phyloP scores from a whole-genome alignment of 2,888 invertebrate species.

The Agrotis segetum region DNA sequence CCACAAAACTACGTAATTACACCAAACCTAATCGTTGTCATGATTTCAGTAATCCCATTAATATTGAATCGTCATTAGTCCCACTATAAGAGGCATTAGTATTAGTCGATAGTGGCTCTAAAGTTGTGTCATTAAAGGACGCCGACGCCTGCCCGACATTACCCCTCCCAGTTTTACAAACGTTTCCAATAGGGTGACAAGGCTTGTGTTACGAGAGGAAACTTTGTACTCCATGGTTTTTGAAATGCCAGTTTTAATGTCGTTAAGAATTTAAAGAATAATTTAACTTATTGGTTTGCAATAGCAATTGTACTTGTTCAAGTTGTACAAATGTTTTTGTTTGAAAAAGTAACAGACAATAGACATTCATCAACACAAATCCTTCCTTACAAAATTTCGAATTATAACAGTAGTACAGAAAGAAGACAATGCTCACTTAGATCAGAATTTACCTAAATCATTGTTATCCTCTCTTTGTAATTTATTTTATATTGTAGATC shows the following conservation, averaged over 20 bases:
- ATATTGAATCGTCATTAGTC: constrained; percentile 18
- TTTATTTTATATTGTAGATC: background rate
- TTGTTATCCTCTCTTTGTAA: background rate
- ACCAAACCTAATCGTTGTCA: too few species aligned
- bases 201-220: background rate
- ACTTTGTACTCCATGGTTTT: background rate
- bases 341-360: too few species aligned
- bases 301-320: too few species aligned
- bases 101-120: constrained; percentile 45
- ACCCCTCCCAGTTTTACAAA: constrained; percentile 54
- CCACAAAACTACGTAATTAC: background rate
- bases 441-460: too few species aligned
- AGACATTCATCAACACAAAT: too few species aligned
- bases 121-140: constrained; percentile 54
- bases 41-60: background rate
- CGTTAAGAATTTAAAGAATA: too few species aligned
- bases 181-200: constrained; percentile 23
- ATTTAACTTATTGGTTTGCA: too few species aligned
- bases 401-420: too few species aligned
- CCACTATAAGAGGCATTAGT: constrained; percentile 19
- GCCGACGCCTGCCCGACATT: constrained; percentile 51
- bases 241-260: too few species aligned
- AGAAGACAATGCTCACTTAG: too few species aligned
- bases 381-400: too few species aligned
- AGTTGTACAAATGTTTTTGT: too few species aligned